phyloP scores from a whole-genome alignment of 2,888 invertebrate species.

The Eupithecia insigniata region DNA sequence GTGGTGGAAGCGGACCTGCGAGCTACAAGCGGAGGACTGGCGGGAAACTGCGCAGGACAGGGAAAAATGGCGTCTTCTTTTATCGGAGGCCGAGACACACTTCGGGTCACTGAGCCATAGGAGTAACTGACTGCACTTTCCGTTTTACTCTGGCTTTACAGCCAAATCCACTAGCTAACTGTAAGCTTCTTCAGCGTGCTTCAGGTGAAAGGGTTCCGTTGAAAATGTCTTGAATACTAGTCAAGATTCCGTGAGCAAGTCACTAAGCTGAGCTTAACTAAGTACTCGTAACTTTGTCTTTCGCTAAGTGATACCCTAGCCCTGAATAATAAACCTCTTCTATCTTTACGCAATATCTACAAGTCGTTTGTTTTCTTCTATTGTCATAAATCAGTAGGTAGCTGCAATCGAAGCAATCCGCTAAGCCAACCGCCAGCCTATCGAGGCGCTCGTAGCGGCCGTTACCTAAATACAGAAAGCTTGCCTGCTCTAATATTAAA shows the following conservation, averaged over 20 bases:
- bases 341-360: background rate
- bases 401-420: background rate
- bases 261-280: background rate
- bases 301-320: background rate
- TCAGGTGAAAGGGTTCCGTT: background rate
- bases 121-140: background rate
- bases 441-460: no score
- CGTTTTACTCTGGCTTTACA: background rate
- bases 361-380: background rate
- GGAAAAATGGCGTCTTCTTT: no score
- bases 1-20: no score
- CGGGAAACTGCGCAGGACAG: no score
- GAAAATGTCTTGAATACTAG: background rate
- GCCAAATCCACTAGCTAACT: background rate
- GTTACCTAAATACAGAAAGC: no score
- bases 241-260: background rate
- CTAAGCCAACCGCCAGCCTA: no score
- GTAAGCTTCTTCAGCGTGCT: background rate
- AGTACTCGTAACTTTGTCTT: background rate
- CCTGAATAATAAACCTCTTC: background rate
- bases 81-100: no score
- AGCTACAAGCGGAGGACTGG: no score
- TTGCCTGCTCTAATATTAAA: background rate
- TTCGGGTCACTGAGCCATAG: no score
- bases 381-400: background rate